A percentile compares a stretch with the other conserved stretches of the same genome.
phyloP scores from a whole-genome alignment of 2,113 vertebrate genomes.

The Carettochelys insculpta region DNA sequence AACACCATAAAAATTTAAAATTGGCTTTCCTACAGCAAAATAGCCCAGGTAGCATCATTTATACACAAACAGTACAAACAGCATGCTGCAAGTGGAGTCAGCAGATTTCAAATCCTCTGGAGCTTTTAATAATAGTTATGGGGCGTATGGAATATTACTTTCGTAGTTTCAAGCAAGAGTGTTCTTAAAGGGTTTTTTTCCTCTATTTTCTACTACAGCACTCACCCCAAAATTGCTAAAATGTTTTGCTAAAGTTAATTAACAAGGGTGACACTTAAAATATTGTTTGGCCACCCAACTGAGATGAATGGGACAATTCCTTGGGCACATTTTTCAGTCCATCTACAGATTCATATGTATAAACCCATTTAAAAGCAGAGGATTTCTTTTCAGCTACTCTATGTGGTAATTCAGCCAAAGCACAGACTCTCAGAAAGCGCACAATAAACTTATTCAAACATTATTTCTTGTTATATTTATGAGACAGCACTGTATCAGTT shows the following conservation, averaged over 20 bases:
- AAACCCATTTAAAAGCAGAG: slow-evolving; percentile 26
- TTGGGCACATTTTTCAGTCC: not conserved
- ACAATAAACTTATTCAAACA: not conserved
- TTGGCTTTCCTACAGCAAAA: not conserved
- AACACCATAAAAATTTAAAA: not conserved
- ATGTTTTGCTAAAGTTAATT: not conserved
- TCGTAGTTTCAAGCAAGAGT: fast-evolving
- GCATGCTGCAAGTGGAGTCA: not conserved
- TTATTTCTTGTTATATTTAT: not conserved
- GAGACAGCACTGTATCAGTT: not conserved
- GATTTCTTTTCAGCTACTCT: no score
- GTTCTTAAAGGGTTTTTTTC: not conserved
- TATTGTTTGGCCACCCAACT: not conserved
- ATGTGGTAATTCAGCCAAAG: not conserved
- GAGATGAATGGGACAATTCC: not conserved
- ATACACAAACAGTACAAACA: not conserved
- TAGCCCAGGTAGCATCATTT: fast-evolving
- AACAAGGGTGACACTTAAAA: not conserved
- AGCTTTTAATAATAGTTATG: not conserved
- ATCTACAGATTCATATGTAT: not conserved
- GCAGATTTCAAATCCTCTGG: fast-evolving
- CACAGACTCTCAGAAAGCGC: slow-evolving; percentile 19
- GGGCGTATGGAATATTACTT: not conserved
- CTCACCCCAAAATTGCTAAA: not conserved
- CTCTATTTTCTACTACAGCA: not conserved